A percentile compares a stretch with the other conserved stretches of the same genome.
phyloP scores from a whole-genome alignment of 2,888 invertebrate species.

The Spisula solida region DNA sequence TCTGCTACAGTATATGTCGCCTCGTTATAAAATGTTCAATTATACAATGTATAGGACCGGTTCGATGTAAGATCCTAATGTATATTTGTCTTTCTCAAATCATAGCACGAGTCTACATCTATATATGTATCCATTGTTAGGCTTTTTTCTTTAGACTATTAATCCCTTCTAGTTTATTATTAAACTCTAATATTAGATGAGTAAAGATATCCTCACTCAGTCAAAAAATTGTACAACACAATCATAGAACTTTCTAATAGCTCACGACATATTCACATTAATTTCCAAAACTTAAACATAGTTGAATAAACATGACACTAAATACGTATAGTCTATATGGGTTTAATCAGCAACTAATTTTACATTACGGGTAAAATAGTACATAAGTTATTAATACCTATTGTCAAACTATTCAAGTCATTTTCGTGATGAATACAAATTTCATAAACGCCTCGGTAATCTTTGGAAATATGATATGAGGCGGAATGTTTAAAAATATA shows the following conservation, averaged over 20 bases:
- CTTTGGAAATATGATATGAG: not conserved
- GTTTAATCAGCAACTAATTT: slow-evolving; percentile 1
- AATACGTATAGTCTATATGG: not conserved
- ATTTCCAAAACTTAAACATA: not conserved
- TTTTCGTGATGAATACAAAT: not conserved
- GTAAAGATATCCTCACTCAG: not conserved
- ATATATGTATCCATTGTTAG: not conserved
- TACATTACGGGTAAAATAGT: not conserved
- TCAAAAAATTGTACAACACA: not conserved
- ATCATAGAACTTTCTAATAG: not conserved
- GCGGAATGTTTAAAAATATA: not conserved
- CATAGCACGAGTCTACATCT: not conserved
- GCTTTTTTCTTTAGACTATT: not conserved
- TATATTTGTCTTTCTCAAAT: not conserved
- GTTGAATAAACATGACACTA: not conserved
- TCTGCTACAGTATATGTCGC: not conserved
- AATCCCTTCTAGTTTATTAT: not conserved
- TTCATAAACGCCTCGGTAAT: slow-evolving; percentile 5
- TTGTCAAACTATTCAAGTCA: slow-evolving; percentile 10
- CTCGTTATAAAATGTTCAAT: not conserved
- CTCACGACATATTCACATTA: not conserved
- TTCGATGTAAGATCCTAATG: too few species aligned
- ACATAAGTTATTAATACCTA: not conserved
- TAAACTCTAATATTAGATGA: not conserved
- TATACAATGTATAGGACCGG: not conserved